phyloP scores from a whole-genome alignment of 1,140 invertebrate species.

The Lucilia cuprina region DNA sequence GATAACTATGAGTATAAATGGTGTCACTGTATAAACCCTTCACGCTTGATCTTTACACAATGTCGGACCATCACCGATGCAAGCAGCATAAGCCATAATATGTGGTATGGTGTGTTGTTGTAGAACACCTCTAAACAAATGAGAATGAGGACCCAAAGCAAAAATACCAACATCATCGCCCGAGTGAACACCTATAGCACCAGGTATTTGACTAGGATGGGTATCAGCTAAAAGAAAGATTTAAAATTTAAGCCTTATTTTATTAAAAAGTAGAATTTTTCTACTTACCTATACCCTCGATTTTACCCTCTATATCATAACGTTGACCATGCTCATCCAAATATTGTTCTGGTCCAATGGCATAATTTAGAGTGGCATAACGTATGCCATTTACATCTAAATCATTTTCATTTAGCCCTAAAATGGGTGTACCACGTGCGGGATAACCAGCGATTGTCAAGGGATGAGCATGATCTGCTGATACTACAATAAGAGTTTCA shows the following conservation, averaged over 20 bases:
- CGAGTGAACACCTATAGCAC: slow-evolving; percentile 68
- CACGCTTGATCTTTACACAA: background rate
- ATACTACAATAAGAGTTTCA: slow-evolving; percentile 74
- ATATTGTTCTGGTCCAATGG: slow-evolving; percentile 69
- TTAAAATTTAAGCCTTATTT: too few species aligned
- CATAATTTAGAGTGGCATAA: slow-evolving; percentile 72
- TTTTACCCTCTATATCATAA: slow-evolving; percentile 39
- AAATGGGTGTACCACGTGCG: slow-evolving; percentile 72
- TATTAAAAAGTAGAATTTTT: too few species aligned
- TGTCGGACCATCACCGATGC: slow-evolving; percentile 35
- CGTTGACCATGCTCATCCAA: slow-evolving; percentile 51
- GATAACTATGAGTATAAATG: too few species aligned
- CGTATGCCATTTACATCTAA: slow-evolving; percentile 61
- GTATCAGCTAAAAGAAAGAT: slow-evolving; percentile 47
- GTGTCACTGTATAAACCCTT: too few species aligned
- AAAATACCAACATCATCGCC: slow-evolving; percentile 75
- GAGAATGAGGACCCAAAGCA: slow-evolving; percentile 71
- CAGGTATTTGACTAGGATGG: slow-evolving; percentile 63
- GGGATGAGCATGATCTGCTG: slow-evolving; percentile 74
- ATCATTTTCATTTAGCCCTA: slow-evolving; percentile 62
- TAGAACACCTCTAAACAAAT: slow-evolving; percentile 76
- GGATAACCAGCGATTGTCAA: slow-evolving; percentile 75
- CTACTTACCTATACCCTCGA: slow-evolving; percentile 38
- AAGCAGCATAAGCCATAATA: slow-evolving; percentile 71
- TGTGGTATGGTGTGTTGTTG: slow-evolving; percentile 81